Percentiles rank a stretch among this genome's conserved stretches.
Conservation (phyloP, 2,888 invertebrate species). For the Trichogramma evanescens region DNA sequence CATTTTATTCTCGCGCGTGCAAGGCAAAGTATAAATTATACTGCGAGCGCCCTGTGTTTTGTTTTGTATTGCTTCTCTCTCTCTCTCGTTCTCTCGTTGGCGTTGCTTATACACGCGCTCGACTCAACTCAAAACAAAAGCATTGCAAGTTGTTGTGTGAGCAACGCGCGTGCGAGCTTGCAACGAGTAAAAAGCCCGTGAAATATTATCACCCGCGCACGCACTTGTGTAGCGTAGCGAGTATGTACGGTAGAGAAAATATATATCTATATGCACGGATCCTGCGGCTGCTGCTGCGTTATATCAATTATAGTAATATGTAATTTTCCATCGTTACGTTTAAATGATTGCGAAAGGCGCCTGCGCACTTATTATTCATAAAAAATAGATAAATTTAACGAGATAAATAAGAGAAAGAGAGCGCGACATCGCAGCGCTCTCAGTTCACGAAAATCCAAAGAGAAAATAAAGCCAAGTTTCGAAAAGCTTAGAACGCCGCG, state of each 20-base stretch:
- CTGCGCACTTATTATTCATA: no score
- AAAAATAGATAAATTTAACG: no score
- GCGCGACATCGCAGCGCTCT: no score
- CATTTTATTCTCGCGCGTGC: background rate
- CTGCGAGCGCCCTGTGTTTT: no score
- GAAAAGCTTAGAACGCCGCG: conserved; percentile 22
- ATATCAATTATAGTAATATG: no score
- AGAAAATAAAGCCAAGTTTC: conserved; percentile 22
- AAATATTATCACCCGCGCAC: conserved; percentile 7
- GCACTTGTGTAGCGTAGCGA: conserved; percentile 10
- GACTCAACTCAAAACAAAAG: no score
- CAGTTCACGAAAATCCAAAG: background rate
- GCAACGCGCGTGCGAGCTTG: conserved; percentile 15
- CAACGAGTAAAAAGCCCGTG: conserved; percentile 18
- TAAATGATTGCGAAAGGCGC: background rate
- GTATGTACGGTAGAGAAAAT: background rate
- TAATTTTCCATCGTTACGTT: background rate
- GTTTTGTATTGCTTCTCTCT: no score
- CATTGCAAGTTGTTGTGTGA: conserved; percentile 1
- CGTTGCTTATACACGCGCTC: no score
- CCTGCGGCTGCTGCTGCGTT: background rate
- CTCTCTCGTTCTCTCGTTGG: no score
- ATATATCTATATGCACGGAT: background rate
- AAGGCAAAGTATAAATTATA: no score
- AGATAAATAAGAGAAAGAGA: no score